Percentiles rank a stretch among this genome's conserved stretches.
Evolutionary conservation across 2,797 vertebrate species (phyloP).

Genomic region (Serranus cabrilla): DNA sequence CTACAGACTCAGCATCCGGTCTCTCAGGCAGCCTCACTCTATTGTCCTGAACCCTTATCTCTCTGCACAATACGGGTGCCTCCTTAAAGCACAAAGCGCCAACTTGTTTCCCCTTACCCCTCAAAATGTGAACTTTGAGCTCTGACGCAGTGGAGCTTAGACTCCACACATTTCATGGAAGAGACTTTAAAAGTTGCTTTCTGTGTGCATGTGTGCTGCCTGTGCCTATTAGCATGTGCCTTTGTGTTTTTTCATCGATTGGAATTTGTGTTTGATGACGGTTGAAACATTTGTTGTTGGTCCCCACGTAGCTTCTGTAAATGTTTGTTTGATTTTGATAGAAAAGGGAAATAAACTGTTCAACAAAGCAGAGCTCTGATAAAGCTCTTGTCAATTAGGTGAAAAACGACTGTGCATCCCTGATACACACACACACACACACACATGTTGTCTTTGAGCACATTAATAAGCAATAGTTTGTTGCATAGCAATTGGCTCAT

Average conservation of each 20-base stretch:
- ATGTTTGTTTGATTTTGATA: constrained; percentile 3
- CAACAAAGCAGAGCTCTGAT: constrained; percentile 5
- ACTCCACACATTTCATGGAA: constrained; percentile 11
- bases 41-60: constrained; percentile 73
- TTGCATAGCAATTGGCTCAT: constrained; percentile 40
- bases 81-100: constrained; percentile 59
- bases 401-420: background rate
- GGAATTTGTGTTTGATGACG: background rate
- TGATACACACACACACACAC: constrained; percentile 2
- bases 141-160: constrained; percentile 17
- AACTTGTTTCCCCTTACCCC: constrained; percentile 53
- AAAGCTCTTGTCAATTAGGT: constrained; percentile 27
- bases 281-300: background rate
- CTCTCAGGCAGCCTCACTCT: constrained; percentile 40
- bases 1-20: constrained; percentile 42
- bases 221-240: background rate
- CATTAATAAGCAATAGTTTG: constrained; percentile 46
- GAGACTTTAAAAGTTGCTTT: constrained; percentile 38
- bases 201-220: background rate
- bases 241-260: constrained; percentile 2
- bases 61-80: constrained; percentile 38
- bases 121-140: constrained; percentile 64
- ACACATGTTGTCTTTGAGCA: constrained; percentile 14
- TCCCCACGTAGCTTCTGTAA: background rate
- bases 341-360: constrained; percentile 11